Percentiles rank a stretch among this genome's conserved stretches.
phyloP scores from a whole-genome alignment of 1,140 invertebrate genomes.

The Euwallacea similis region DNA sequence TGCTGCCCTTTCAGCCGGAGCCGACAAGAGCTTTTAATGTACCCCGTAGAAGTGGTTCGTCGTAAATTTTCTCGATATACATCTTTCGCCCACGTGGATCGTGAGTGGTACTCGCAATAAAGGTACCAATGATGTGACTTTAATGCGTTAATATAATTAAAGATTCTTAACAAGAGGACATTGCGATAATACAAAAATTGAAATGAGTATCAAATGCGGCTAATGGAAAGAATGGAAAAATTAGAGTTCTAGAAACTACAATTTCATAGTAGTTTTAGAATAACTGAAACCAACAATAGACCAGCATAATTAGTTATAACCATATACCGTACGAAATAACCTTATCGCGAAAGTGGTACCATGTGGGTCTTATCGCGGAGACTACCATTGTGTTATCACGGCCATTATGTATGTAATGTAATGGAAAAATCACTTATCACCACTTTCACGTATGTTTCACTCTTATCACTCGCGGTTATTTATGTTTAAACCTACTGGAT shows the following conservation, averaged over 20 bases:
- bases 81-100: slow-evolving; percentile 24
- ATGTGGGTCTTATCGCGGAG: not conserved
- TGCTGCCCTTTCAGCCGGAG: slow-evolving; percentile 29
- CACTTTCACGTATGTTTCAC: not conserved
- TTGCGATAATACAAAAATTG: no score
- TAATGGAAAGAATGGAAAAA: no score
- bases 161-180: no score
- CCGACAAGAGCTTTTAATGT: slow-evolving; percentile 34
- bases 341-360: not conserved
- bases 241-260: no score
- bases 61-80: slow-evolving; percentile 30
- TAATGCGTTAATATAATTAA: no score
- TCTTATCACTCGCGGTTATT: not conserved
- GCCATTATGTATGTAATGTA: slow-evolving; percentile 1
- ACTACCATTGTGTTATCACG: slow-evolving; percentile 1
- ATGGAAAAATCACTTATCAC: slow-evolving; percentile 4
- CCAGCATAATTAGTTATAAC: no score
- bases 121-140: not conserved
- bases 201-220: no score
- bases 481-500: not conserved
- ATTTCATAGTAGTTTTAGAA: no score
- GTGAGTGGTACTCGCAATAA: not conserved
- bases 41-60: slow-evolving; percentile 18
- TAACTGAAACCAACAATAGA: no score
- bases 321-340: no score